phyloP scores from a whole-genome alignment of 2,113 vertebrate species.

The Bufo bufo region DNA sequence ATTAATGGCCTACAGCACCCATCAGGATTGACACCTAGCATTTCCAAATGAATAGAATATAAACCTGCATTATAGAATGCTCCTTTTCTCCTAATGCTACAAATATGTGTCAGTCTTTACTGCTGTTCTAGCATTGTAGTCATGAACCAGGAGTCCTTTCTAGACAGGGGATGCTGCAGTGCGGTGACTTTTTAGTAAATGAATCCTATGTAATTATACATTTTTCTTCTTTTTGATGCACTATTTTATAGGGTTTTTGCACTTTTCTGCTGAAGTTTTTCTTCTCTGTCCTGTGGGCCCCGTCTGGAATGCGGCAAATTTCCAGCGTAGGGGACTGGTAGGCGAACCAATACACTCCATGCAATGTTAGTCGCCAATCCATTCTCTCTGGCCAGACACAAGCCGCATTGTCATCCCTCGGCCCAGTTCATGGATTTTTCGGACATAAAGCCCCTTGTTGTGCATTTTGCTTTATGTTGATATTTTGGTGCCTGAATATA shows the following conservation, averaged over 20 bases:
- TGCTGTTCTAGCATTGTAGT: not conserved
- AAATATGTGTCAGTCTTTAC: not conserved
- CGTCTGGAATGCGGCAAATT: conserved; percentile 44
- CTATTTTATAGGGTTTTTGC: not conserved
- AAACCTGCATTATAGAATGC: no score
- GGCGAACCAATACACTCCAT: conserved; percentile 7
- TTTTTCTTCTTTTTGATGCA: not conserved
- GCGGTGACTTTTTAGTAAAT: no score
- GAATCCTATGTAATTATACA: no score
- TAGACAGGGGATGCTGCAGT: no score
- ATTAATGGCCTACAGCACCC: no score
- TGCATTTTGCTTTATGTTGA: not conserved
- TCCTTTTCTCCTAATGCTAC: no score
- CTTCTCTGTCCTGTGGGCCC: not conserved
- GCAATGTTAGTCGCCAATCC: not conserved
- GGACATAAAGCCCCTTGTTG: conserved; percentile 14
- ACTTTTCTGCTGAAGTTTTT: not conserved
- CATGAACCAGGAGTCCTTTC: not conserved
- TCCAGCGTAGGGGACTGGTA: conserved; percentile 24
- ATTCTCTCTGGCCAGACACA: conserved; percentile 15
- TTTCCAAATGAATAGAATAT: no score
- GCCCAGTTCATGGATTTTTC: not conserved
- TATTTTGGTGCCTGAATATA: not conserved
- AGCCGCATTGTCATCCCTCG: conserved; percentile 26
- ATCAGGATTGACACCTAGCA: no score